phyloP scores from a whole-genome alignment of 2,888 invertebrate species.

The Spisula solida region DNA sequence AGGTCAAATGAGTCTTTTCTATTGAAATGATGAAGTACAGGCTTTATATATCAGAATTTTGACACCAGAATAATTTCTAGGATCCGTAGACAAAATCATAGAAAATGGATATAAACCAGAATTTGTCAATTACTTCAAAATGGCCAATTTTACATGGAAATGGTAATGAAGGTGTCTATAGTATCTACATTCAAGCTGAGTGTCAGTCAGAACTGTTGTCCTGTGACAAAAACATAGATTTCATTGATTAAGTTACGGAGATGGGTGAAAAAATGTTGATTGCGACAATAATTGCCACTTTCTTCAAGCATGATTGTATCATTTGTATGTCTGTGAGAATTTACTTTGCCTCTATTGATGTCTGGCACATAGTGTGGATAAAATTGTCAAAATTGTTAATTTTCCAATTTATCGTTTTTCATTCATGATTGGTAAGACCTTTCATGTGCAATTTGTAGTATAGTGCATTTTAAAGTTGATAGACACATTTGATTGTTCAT shows the following conservation, averaged over 20 bases:
- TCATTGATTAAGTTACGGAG: not conserved
- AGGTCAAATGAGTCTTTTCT: too few species aligned
- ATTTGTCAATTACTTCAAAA: too few species aligned
- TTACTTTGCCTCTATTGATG: not conserved
- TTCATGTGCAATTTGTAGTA: not conserved
- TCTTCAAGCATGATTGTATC: not conserved
- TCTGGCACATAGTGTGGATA: not conserved
- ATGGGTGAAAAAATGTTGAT: not conserved
- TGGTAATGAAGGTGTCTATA: too few species aligned
- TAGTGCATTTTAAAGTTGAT: constrained; percentile 1
- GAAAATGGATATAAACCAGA: too few species aligned
- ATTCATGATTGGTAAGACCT: not conserved
- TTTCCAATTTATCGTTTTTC: not conserved
- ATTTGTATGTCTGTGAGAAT: not conserved
- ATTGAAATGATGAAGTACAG: too few species aligned
- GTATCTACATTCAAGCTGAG: not conserved
- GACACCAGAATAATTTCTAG: too few species aligned
- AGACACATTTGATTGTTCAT: not conserved
- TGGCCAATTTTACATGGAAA: too few species aligned
- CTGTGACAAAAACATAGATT: not conserved
- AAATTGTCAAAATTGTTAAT: not conserved
- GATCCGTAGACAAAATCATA: too few species aligned
- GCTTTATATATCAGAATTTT: too few species aligned
- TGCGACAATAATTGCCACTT: not conserved
- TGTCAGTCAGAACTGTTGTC: constrained; percentile 1